These are phyloP conservation scores for Pogonocichla stellata DNA, from an alignment of 2,113 vertebrate species.

Conservation along the genomic window DNA sequence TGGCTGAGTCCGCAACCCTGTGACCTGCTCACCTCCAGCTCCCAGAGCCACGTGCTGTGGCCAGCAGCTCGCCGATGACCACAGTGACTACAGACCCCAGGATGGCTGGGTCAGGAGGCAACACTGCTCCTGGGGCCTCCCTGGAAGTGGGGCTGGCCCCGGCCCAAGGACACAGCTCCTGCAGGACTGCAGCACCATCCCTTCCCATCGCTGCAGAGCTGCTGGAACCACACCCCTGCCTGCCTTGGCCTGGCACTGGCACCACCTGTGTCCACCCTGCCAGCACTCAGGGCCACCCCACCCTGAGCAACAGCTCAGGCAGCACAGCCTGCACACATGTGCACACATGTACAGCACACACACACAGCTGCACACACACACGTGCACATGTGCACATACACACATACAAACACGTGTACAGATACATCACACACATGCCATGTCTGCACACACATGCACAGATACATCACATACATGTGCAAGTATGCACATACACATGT, in stretches of 20 bases:
- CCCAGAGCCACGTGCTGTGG: not conserved
- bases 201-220: not conserved
- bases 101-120: not conserved
- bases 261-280: not conserved
- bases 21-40: not conserved
- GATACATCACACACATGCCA: no score
- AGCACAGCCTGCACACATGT: not conserved
- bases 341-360: no score
- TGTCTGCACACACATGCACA: no score
- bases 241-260: not conserved
- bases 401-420: no score
- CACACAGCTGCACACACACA: no score
- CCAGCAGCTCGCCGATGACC: not conserved
- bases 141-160: not conserved
- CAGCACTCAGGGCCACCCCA: not conserved
- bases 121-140: not conserved
- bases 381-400: no score
- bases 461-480: not conserved
- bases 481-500: no score
- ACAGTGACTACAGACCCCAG: fast-evolving
- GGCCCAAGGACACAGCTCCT: not conserved
- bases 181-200: fast-evolving
- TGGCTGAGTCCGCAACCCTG: not conserved
- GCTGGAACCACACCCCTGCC: not conserved
- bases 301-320: not conserved